Percentiles rank a stretch among this genome's conserved stretches.
Conservation (phyloP, 2,113 vertebrate genomes). For the Cheirogaleus medius region DNA sequence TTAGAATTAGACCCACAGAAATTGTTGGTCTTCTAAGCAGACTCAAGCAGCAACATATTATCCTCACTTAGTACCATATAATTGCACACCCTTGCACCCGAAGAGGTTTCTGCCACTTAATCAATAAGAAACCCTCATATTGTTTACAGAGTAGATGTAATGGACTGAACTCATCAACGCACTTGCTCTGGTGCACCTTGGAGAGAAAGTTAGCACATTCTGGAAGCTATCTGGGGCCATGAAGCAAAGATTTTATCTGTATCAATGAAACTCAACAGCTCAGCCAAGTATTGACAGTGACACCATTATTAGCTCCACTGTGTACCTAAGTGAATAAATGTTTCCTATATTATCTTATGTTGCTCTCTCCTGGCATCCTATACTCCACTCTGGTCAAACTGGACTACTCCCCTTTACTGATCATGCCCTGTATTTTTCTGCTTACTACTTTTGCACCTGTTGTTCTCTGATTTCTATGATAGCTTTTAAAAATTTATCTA, state of each 20-base stretch:
- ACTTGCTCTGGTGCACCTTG: not conserved
- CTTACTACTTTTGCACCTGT: not conserved
- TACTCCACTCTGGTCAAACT: not conserved
- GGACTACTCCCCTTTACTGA: not conserved
- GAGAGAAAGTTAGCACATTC: not conserved
- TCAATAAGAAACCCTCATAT: not conserved
- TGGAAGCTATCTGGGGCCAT: not conserved
- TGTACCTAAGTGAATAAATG: not conserved
- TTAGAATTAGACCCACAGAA: not conserved
- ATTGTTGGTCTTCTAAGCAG: not conserved
- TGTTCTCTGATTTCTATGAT: not conserved
- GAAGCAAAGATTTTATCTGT: not conserved
- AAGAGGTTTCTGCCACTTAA: not conserved
- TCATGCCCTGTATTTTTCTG: not conserved
- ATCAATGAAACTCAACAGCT: not conserved
- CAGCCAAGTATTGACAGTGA: not conserved
- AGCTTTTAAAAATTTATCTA: not conserved
- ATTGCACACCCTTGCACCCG: not conserved
- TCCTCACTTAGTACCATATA: not conserved
- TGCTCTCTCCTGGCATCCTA: not conserved
- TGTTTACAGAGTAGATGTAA: not conserved
- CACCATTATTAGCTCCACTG: not conserved
- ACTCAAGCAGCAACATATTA: not conserved
- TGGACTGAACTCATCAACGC: not conserved
- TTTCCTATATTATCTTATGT: not conserved